phyloP scores from a whole-genome alignment of 2,113 vertebrate genomes.

The Trichechus manatus region DNA sequence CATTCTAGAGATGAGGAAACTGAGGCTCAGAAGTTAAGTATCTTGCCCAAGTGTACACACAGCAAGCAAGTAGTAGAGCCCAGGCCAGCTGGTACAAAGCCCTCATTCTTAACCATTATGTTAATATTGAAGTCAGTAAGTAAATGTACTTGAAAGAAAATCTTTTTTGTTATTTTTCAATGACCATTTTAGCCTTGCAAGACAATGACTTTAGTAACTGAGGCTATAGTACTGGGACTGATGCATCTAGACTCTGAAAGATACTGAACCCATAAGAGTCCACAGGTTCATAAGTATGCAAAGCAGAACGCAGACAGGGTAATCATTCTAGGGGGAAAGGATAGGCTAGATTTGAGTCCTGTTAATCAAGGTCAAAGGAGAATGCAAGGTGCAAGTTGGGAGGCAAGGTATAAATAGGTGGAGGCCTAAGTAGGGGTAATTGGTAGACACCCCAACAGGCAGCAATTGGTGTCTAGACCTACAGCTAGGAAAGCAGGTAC shows the following conservation, averaged over 20 bases:
- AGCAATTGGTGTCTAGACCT: neutral
- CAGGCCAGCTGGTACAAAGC: neutral
- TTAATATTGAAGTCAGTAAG: constrained; percentile 20
- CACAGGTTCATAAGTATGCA: neutral
- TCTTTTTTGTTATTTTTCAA: constrained; percentile 20
- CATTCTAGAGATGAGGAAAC: constrained; percentile 21
- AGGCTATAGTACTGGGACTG: neutral
- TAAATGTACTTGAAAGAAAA: neutral
- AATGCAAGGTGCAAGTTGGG: neutral
- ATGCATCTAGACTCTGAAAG: neutral
- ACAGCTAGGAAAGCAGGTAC: neutral
- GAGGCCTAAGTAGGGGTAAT: neutral
- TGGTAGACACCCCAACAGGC: neutral
- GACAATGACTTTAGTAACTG: neutral
- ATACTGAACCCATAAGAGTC: neutral
- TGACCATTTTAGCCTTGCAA: neutral
- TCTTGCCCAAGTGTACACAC: neutral
- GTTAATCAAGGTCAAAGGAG: constrained; percentile 11
- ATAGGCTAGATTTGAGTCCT: neutral
- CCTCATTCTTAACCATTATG: neutral
- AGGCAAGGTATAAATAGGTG: neutral
- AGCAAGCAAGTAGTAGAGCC: neutral
- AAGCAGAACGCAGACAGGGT: neutral
- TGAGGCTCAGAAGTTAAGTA: neutral
- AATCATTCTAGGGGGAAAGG: neutral